A percentile compares a stretch with the other conserved stretches of the same genome.
Conservation (phyloP, 1,140 invertebrate species). For the Drosophila navojoa region DNA sequence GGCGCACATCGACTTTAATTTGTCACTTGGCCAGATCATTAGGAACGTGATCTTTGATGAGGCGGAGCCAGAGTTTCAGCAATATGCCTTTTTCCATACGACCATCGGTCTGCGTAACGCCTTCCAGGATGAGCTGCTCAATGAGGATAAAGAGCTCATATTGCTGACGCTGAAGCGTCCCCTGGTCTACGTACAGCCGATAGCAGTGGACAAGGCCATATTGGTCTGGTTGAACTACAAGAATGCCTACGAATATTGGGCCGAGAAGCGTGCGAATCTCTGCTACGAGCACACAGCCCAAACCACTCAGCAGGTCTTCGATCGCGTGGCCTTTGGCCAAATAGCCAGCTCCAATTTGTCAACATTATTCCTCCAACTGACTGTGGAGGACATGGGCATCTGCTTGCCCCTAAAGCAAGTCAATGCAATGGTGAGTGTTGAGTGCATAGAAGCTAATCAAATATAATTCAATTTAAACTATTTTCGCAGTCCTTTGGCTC, state of each 20-base stretch:
- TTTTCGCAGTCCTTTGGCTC: conserved; percentile 86
- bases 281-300: conserved; percentile 93
- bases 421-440: conserved; percentile 83
- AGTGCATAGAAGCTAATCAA: background rate
- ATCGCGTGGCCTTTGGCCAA: conserved; percentile 91
- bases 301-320: conserved; percentile 85
- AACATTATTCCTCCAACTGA: conserved; percentile 96
- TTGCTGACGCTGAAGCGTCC: conserved; percentile 95
- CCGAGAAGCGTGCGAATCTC: conserved; percentile 94
- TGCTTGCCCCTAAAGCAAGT: conserved; percentile 95
- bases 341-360: conserved; percentile 91
- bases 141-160: conserved; percentile 97
- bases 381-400: conserved; percentile 98
- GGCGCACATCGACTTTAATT: conserved; percentile 96
- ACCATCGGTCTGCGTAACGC: conserved; percentile 93
- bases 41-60: conserved; percentile 98
- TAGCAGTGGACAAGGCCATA: conserved; percentile 98
- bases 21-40: conserved; percentile 96
- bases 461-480: background rate
- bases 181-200: conserved; percentile 96
- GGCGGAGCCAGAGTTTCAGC: conserved; percentile 97
- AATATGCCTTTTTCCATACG: conserved; percentile 98
- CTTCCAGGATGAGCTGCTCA: conserved; percentile 95
- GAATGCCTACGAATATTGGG: conserved; percentile 99
- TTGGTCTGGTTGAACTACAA: conserved; percentile 99